Conservation (phyloP, 2,113 vertebrate genomes). For the Dicentrarchus labrax region DNA sequence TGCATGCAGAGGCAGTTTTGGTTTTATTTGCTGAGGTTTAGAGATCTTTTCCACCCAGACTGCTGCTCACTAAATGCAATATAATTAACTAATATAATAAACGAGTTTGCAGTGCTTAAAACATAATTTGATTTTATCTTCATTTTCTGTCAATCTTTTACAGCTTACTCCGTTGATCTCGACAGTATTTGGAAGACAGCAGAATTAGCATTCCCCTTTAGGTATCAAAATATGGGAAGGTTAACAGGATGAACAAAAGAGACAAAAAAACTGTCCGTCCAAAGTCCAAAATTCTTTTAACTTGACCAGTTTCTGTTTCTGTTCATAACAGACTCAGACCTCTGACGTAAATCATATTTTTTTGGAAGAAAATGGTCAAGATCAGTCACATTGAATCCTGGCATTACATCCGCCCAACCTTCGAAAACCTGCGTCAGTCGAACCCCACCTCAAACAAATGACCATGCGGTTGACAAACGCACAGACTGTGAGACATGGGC, state of each 20-base stretch:
- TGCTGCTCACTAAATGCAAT: background rate
- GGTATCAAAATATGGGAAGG: no score
- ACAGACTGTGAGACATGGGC: conserved; percentile 22
- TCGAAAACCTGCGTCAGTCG: background rate
- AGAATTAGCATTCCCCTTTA: no score
- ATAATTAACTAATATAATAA: background rate
- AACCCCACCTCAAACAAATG: conserved; percentile 19
- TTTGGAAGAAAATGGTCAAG: background rate
- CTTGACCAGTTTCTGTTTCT: background rate
- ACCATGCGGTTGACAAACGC: conserved; percentile 2
- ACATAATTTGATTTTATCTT: no score
- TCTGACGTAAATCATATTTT: background rate
- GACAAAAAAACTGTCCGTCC: background rate
- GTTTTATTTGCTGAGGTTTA: background rate
- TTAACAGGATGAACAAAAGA: no score
- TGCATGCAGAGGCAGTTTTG: background rate
- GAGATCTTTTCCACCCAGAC: background rate
- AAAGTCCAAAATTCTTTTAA: no score
- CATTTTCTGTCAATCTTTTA: no score
- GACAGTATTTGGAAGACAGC: background rate
- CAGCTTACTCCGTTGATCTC: background rate
- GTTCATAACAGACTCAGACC: background rate
- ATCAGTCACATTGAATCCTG: background rate
- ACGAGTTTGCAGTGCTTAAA: background rate
- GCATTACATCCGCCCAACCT: background rate